Conservation (phyloP, 2,113 vertebrate genomes). For the Ciconia boyciana region DNA sequence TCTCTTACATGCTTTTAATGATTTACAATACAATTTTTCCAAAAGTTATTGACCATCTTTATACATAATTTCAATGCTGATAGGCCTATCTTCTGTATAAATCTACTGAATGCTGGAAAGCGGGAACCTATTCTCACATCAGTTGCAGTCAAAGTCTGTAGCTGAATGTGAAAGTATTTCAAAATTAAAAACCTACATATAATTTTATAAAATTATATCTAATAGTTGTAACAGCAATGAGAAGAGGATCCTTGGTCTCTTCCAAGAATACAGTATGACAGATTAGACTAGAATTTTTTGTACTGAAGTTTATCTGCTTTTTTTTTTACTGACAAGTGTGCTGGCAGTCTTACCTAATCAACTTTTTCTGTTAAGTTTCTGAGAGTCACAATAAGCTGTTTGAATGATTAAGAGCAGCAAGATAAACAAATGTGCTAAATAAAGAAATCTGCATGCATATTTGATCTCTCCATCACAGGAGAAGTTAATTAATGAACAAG, state of each 20-base stretch:
- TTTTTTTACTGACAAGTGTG: neutral
- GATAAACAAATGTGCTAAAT: neutral
- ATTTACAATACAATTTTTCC: neutral
- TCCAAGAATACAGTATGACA: neutral
- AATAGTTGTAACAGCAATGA: neutral
- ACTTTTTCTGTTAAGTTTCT: neutral
- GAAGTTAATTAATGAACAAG: neutral
- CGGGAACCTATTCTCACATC: neutral
- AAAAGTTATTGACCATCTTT: neutral
- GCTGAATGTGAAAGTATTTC: neutral
- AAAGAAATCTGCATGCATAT: neutral
- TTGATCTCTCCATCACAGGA: neutral
- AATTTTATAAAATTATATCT: neutral
- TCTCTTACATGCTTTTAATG: neutral
- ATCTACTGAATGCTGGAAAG: neutral
- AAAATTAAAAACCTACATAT: neutral
- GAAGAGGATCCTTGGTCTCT: neutral
- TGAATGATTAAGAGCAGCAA: neutral
- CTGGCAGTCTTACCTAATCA: neutral
- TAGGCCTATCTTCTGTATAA: neutral
- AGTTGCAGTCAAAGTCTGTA: neutral
- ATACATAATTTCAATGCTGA: neutral
- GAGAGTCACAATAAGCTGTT: neutral
- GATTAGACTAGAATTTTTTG: neutral
- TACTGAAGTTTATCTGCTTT: neutral